Evolutionary conservation across 1,140 invertebrate species (phyloP).

Genomic region (Philaenus spumarius): DNA sequence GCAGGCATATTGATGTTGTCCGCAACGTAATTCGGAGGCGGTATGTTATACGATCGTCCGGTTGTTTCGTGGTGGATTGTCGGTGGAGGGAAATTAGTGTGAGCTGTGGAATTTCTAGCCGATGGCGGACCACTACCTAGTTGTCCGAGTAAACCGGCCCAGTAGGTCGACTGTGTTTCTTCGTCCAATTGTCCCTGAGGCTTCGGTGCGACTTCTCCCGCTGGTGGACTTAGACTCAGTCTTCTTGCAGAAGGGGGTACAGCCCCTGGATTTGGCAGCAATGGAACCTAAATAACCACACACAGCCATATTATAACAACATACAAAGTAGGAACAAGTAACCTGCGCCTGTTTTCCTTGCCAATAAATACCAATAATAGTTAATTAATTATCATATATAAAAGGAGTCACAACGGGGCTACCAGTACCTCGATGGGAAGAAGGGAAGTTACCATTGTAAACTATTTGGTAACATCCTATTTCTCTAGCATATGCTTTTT

Average conservation of each 20-base stretch:
- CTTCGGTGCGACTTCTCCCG: conserved; percentile 4
- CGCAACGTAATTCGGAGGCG: conserved; percentile 13
- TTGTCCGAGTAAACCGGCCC: conserved; percentile 9
- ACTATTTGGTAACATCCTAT: too few species aligned
- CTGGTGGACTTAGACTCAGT: conserved; percentile 13
- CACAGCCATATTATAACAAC: background rate
- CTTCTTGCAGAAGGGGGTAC: background rate
- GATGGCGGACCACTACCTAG: conserved; percentile 9
- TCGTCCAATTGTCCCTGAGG: background rate
- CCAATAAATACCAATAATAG: too few species aligned
- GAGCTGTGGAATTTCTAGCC: conserved; percentile 12
- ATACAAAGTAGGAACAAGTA: too few species aligned
- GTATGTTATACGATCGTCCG: conserved; percentile 14
- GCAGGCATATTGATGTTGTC: conserved; percentile 24
- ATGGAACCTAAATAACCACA: background rate
- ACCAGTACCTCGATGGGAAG: too few species aligned
- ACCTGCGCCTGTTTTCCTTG: too few species aligned
- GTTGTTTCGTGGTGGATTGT: background rate
- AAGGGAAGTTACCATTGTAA: too few species aligned
- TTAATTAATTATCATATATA: background rate
- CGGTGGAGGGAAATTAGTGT: conserved; percentile 4
- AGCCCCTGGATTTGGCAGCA: conserved; percentile 16
- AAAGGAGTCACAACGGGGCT: too few species aligned
- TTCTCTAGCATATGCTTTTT: too few species aligned
- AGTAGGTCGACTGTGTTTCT: conserved; percentile 3